Percentiles rank a stretch among this genome's conserved stretches.
phyloP scores from a whole-genome alignment of 2,797 vertebrate genomes.

The Lepilemur ruficaudatus region DNA sequence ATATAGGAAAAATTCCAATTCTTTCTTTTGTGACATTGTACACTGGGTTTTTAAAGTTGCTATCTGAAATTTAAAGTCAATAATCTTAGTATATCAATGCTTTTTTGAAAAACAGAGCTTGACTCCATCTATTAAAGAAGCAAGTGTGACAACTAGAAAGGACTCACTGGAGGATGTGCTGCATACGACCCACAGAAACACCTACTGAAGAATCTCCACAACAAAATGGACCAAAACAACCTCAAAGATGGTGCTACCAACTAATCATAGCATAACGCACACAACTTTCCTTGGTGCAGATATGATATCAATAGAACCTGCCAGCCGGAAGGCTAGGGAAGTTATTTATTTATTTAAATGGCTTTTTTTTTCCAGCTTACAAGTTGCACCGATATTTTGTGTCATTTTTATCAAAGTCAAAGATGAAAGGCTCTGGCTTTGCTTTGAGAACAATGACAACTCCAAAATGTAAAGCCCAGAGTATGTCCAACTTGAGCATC shows the following conservation, averaged over 20 bases:
- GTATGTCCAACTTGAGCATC: slow-evolving; percentile 47
- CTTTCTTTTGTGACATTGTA: not conserved
- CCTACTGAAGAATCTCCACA: slow-evolving; percentile 4
- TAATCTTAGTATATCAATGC: not conserved
- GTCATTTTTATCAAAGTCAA: slow-evolving; percentile 77
- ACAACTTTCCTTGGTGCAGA: slow-evolving; percentile 23
- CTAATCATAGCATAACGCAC: not conserved
- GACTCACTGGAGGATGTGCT: slow-evolving; percentile 34
- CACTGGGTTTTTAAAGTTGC: not conserved
- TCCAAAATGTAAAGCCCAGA: slow-evolving; percentile 72
- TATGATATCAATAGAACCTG: slow-evolving; percentile 66
- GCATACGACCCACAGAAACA: not conserved
- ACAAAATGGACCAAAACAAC: slow-evolving; percentile 27
- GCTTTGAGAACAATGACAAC: slow-evolving; percentile 74
- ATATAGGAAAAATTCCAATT: not conserved
- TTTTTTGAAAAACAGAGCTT: not conserved
- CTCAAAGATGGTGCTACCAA: not conserved
- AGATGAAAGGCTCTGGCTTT: slow-evolving; percentile 78
- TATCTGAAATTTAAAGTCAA: slow-evolving; percentile 14
- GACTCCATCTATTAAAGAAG: slow-evolving; percentile 44
- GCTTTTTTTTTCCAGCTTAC: slow-evolving; percentile 57
- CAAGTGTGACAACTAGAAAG: slow-evolving; percentile 21
- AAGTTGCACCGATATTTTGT: slow-evolving; percentile 73
- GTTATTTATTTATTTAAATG: slow-evolving; percentile 71
- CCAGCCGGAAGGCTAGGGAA: slow-evolving; percentile 49